A percentile compares a stretch with the other conserved stretches of the same genome.
Conservation (phyloP, 2,113 vertebrate genomes). For the Saccopteryx bilineata region DNA sequence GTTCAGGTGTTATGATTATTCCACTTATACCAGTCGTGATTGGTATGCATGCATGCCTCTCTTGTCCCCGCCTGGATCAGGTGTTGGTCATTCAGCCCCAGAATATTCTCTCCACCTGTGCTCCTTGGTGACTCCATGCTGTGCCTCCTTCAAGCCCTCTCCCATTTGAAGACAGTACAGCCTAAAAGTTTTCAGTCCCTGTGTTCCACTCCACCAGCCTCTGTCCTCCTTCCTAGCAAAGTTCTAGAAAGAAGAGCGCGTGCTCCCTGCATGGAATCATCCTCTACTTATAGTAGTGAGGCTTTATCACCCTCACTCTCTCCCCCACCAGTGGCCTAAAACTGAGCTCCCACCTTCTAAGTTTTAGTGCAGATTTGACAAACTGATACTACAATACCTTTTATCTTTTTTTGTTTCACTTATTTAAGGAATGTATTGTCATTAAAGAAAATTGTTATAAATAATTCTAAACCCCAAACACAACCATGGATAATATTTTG, state of each 20-base stretch:
- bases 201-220: background rate
- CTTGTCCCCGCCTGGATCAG: accelerated
- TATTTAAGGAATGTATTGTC: background rate
- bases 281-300: background rate
- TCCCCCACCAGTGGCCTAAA: background rate
- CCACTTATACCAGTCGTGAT: no score
- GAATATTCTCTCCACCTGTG: background rate
- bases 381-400: background rate
- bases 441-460: slow-evolving; percentile 1
- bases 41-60: accelerated
- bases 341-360: background rate
- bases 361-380: slow-evolving; percentile 8
- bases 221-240: background rate
- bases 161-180: background rate
- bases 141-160: background rate
- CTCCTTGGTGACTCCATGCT: accelerated
- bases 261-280: background rate
- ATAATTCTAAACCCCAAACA: background rate
- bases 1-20: background rate
- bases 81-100: background rate
- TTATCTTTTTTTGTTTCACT: background rate
- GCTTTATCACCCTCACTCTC: background rate
- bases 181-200: background rate
- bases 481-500: background rate
- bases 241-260: background rate